Percentiles rank a stretch among this genome's conserved stretches.
phyloP scores from a whole-genome alignment of 2,113 vertebrate species.

The Sterna hirundo region DNA sequence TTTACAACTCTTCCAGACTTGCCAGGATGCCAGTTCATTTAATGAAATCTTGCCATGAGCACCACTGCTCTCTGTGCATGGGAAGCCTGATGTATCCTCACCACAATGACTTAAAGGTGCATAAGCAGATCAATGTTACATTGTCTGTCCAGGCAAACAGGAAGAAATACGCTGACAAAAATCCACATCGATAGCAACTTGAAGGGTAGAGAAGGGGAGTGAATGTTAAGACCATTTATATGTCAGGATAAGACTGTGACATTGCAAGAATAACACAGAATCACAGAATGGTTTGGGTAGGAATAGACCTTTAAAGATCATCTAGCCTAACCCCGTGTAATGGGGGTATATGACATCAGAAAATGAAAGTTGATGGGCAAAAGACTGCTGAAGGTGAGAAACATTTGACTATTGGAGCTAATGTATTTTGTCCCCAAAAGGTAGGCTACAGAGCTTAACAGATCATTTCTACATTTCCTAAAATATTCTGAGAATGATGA shows the following conservation, averaged over 20 bases:
- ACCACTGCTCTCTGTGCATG: too few species aligned
- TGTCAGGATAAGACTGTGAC: not conserved
- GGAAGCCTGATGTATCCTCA: not conserved
- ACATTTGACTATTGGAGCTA: not conserved
- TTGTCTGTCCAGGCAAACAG: not conserved
- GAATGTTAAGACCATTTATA: not conserved
- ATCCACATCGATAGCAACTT: not conserved
- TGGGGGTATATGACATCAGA: fast-evolving
- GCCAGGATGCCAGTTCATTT: not conserved
- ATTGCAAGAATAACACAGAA: not conserved
- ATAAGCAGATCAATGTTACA: not conserved
- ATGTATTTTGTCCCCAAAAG: not conserved
- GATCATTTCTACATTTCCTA: not conserved
- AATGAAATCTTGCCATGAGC: not conserved
- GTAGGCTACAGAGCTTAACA: not conserved
- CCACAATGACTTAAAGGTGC: not conserved
- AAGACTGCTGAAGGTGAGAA: not conserved
- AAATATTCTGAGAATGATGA: not conserved
- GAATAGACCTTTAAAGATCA: too few species aligned
- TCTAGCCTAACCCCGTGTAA: not conserved
- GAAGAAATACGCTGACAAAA: not conserved
- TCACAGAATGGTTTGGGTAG: not conserved
- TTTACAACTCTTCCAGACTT: not conserved
- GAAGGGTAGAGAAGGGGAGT: not conserved
- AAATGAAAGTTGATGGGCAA: not conserved